Evolutionary conservation across 2,113 vertebrate genomes (phyloP), one percentile per base, ranked within the genome.

Genomic region (Rhizomys pruinosus): DNA sequence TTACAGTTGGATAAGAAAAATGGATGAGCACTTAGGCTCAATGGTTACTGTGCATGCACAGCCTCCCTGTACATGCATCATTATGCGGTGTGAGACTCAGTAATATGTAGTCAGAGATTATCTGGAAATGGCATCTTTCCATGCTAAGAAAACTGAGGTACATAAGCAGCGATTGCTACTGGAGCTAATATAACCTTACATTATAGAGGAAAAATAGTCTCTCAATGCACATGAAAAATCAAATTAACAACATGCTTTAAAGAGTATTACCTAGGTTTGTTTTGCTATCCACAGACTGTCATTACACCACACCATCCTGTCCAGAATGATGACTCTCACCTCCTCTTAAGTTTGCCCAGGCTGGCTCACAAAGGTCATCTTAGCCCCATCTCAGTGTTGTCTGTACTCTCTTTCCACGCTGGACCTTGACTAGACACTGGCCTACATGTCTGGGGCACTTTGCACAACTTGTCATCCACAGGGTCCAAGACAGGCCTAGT

Each of bases 11-110:
- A 57, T 55, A 22, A 20, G 64, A 78, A 59, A 87, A 34, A 37
- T 1, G 92, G 88, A 97, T 98, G 97, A 97, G 98, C 98, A 98
- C 93, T 98, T 98, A 29, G 94, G 71, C 82, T 98, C 98, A 59
- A 92, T 97, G n/a, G 96, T 97, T 81, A 98, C 94, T 91, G 97
- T 98, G 25, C 98, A n/a, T n/a, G n/a, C n/a, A n/a, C n/a, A n/a
- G 96, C 0, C 95, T 98, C 92, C 98, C 98, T 87, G 98, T 94
- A 15, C 95, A 94, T 4, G 96, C 97, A 72, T 97, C 66, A 13
- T 94, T 97, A 34, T 95, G 97, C 16, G 96, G 96, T 90, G 98
- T 34, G 96, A 81, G 34, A 97, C 97, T 92, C 97, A 37, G 37
- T 81, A 61, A 22, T 13, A 44, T 9, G 10, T 39, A 95, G 59